phyloP scores from a whole-genome alignment of 2,888 invertebrate species.

The Nemurella pictetii region DNA sequence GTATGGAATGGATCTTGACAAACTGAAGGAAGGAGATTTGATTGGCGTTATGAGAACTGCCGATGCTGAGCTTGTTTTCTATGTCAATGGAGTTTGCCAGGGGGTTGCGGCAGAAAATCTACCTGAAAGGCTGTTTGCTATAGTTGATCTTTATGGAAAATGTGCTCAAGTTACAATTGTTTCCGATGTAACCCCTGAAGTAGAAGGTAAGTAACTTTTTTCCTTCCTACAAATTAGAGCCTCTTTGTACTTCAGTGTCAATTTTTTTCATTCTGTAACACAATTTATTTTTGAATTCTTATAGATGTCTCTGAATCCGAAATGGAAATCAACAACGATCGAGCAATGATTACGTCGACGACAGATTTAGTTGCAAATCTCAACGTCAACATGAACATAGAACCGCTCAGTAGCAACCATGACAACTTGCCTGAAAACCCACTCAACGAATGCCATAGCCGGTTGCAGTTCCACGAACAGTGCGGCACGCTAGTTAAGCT shows the following conservation, averaged over 20 bases:
- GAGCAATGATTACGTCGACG: conserved; percentile 49
- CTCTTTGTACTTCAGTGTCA: background rate
- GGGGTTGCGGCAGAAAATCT: conserved; percentile 82
- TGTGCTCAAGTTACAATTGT: conserved; percentile 75
- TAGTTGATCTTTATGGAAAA: conserved; percentile 81
- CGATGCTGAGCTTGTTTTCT: conserved; percentile 82
- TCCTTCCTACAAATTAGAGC: background rate
- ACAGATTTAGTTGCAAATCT: conserved; percentile 52
- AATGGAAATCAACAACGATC: conserved; percentile 50
- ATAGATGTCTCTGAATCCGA: conserved; percentile 40
- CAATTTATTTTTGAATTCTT: background rate
- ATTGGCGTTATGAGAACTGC: conserved; percentile 83
- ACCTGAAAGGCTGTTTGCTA: conserved; percentile 73
- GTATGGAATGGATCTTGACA: conserved; percentile 84
- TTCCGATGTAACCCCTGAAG: conserved; percentile 45
- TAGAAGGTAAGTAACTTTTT: conserved; percentile 43
- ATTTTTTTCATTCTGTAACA: background rate
- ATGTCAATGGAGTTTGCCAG: conserved; percentile 85
- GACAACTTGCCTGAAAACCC: conserved; percentile 14
- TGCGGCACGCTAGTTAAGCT: conserved; percentile 88
- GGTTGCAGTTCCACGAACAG: conserved; percentile 81
- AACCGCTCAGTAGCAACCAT: conserved; percentile 25
- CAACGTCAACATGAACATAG: conserved; percentile 52
- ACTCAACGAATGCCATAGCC: conserved; percentile 44
- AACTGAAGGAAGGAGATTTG: conserved; percentile 78